Evolutionary conservation across 2,113 vertebrate genomes (phyloP).

Genomic region (Turnix velox): DNA sequence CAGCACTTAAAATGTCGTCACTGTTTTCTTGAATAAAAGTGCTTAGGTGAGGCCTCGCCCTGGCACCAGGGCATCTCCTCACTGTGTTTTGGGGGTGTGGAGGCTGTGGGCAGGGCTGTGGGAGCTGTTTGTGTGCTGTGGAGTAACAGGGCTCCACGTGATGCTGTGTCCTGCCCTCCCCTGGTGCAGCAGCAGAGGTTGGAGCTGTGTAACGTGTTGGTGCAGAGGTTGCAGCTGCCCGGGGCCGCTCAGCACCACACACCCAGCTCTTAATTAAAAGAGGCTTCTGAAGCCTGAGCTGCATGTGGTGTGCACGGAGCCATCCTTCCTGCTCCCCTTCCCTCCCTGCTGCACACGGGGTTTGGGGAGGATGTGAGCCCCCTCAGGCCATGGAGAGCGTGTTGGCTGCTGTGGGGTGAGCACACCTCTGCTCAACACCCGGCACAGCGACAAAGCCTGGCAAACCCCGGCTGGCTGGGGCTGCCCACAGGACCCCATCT

Average conservation of each 20-base stretch:
- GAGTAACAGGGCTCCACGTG: not conserved
- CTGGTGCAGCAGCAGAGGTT: not conserved
- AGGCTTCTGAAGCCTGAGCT: not conserved
- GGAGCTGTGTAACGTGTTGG: not conserved
- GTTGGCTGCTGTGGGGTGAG: not conserved
- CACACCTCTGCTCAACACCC: no score
- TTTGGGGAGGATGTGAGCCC: not conserved
- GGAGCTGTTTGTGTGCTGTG: not conserved
- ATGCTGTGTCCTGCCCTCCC: not conserved
- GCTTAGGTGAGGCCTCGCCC: not conserved
- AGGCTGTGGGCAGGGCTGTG: not conserved
- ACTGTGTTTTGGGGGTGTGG: not conserved
- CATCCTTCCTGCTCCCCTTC: not conserved
- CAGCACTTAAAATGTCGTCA: not conserved
- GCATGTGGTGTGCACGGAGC: not conserved
- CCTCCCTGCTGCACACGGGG: not conserved
- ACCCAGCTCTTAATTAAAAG: slow-evolving; percentile 48
- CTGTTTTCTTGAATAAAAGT: not conserved
- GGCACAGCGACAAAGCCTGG: no score
- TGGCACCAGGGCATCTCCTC: not conserved
- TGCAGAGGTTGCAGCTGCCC: slow-evolving; percentile 40
- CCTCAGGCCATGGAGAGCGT: not conserved
- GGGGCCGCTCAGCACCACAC: not conserved
- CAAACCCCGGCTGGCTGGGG: not conserved
- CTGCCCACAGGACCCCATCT: not conserved